A percentile compares a stretch with the other conserved stretches of the same genome.
Conservation (phyloP, 2,888 invertebrate genomes). For the Heliothis peltigera region DNA sequence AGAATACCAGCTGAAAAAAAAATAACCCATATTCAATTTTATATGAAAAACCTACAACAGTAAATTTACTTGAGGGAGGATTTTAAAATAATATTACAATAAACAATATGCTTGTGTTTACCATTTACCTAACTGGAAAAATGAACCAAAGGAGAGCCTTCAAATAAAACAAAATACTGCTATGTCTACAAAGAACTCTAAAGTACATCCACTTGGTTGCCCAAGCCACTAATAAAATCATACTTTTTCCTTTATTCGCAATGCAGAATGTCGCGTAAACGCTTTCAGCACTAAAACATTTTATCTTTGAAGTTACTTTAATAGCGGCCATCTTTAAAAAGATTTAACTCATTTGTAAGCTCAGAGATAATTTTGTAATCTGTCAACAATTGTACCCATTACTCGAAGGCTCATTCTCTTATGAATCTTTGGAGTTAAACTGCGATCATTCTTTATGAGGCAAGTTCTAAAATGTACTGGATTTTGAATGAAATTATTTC, state of each 20-base stretch:
- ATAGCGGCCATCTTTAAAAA: constrained; percentile 43
- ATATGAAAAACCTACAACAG: too few relatives aligned
- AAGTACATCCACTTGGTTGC: constrained; percentile 38
- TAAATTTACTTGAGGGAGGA: too few relatives aligned
- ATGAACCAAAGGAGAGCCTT: too few relatives aligned
- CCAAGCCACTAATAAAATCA: constrained; percentile 48
- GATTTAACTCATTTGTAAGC: constrained; percentile 39
- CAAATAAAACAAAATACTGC: constrained; percentile 27
- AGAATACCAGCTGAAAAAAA: too few relatives aligned
- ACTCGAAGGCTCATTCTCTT: constrained; percentile 9
- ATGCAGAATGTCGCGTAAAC: constrained; percentile 44
- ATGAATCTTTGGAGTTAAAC: constrained; percentile 1
- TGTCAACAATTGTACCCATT: constrained; percentile 27
- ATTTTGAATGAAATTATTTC: constrained; percentile 1
- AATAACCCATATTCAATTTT: too few relatives aligned
- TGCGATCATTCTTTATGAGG: constrained; percentile 3
- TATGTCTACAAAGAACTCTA: constrained; percentile 29
- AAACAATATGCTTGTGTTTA: background rate
- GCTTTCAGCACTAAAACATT: constrained; percentile 48
- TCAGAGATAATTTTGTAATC: constrained; percentile 41
- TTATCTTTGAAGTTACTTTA: constrained; percentile 50
- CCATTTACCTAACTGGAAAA: background rate
- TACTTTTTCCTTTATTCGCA: constrained; percentile 49
- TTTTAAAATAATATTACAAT: background rate
- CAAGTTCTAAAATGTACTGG: background rate